Percentiles rank a stretch among this genome's conserved stretches.
phyloP scores from a whole-genome alignment of 1,140 invertebrate genomes.

The Drosophila quadrilineata region DNA sequence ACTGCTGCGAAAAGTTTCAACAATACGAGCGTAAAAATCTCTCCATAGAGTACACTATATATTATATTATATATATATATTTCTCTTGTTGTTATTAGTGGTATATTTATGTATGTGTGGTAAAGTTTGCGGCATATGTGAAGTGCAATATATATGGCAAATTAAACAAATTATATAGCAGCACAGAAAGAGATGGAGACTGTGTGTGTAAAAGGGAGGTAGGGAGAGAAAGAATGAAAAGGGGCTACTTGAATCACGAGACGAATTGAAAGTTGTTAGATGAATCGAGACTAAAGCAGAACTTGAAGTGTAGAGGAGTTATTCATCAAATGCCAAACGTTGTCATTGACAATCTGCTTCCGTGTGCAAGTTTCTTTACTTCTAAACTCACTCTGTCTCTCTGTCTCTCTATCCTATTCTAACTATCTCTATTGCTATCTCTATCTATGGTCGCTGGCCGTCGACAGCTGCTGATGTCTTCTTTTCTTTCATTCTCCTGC shows the following conservation, averaged over 20 bases:
- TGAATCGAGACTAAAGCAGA: constrained; percentile 60
- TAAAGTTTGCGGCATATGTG: constrained; percentile 47
- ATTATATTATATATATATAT: constrained; percentile 1
- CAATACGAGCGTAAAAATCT: constrained; percentile 5
- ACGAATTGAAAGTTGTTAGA: too few species aligned
- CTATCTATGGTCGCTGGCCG: constrained; percentile 15
- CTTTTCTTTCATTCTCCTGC: background rate
- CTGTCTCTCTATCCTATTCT: background rate
- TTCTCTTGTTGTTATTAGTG: constrained; percentile 14
- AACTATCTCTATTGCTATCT: background rate
- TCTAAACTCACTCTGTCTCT: constrained; percentile 15
- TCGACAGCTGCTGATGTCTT: constrained; percentile 39
- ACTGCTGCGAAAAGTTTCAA: constrained; percentile 39
- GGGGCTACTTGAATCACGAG: constrained; percentile 9
- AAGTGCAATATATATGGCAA: constrained; percentile 58
- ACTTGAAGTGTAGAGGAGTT: too few species aligned
- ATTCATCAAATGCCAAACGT: constrained; percentile 54
- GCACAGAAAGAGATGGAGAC: too few species aligned
- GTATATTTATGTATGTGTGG: constrained; percentile 20
- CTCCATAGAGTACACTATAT: too few species aligned
- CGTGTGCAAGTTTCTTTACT: constrained; percentile 36
- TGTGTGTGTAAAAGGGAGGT: too few species aligned
- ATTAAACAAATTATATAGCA: constrained; percentile 64
- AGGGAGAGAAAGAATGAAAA: too few species aligned
- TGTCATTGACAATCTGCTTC: constrained; percentile 61